A percentile compares a stretch with the other conserved stretches of the same genome.
These are phyloP conservation scores for Lumbricus terrestris DNA, from an alignment of 2,888 invertebrate species.

Conservation along the genomic window DNA sequence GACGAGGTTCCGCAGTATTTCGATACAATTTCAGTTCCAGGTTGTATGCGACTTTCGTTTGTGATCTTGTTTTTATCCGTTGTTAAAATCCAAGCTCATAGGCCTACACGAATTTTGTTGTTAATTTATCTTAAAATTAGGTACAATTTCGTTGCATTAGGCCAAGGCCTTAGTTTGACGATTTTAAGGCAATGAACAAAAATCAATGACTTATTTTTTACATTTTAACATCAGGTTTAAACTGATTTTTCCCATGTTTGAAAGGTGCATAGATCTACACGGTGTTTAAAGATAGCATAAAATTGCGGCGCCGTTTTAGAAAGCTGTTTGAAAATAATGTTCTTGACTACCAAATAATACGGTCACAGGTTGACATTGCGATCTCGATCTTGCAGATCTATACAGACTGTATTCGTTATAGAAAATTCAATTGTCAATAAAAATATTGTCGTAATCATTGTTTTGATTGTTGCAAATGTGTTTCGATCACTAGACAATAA, in stretches of 20 bases:
- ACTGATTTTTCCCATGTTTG: not conserved
- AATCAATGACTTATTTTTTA: not conserved
- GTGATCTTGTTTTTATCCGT: not conserved
- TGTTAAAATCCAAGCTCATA: not conserved
- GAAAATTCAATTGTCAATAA: not conserved
- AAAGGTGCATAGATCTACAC: not conserved
- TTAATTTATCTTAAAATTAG: not conserved
- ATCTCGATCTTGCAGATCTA: not conserved
- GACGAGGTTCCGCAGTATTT: not conserved
- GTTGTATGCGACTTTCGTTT: not conserved
- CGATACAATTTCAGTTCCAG: not conserved
- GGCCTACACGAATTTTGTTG: not conserved
- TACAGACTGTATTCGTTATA: not conserved
- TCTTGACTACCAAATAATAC: too few relatives aligned
- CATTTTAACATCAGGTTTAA: not conserved
- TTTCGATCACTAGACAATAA: too few relatives aligned
- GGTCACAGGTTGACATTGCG: not conserved
- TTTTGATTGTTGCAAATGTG: not conserved
- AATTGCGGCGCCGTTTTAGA: not conserved
- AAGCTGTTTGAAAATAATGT: not conserved
- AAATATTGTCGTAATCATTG: not conserved
- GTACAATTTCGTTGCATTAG: not conserved
- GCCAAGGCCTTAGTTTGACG: not conserved
- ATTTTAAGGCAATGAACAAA: not conserved
- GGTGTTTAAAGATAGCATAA: not conserved